Evolutionary conservation across 2,113 vertebrate species (phyloP), one percentile per base, ranked within the genome.

Genomic region (Oreochromis spilurus): DNA sequence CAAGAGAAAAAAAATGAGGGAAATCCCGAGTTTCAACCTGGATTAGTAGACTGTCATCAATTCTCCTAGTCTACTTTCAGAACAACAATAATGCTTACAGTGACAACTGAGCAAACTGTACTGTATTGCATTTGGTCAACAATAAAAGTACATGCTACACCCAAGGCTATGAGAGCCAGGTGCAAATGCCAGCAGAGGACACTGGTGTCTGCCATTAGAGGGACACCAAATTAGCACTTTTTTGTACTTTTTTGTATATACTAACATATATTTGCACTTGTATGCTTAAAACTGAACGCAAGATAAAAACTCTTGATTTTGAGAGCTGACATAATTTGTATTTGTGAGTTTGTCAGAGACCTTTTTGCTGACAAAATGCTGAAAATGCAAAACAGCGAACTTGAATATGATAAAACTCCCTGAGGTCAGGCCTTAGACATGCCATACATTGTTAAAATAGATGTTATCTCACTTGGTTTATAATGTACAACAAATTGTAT

Each of bases 251-350:
- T 26, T 26, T 26, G 26, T 26, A 26, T 26, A 26, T 26, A 26
- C 26, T 26, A 26, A 26, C 26, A 26, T 26, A 26, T 26, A 26
- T 26, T 26, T 26, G 26, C 26, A 26, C 26, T 26, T 26, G 26
- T 26, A 26, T 26, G 65, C 38, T 72, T 72, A 72, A 72, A 72
- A 43, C 8, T 72, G 21, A 72, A 45, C 4, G 19, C 54, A 60
- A 19, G 45, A 0, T 12, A 45, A 45, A 48, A 4, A 4, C 1
- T n/a, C 57, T n/a, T 16, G 13, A 48, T 45, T 43, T 45, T 45
- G 5, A 24, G 1, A 72, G 24, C 40, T 72, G 13, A 45, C 38
- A 16, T 43, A 45, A 26, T 72, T 45, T 72, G 21, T 17, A 26
- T 72, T 17, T 72, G 1, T 45, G 38, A 43, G 38, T 72, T 45